phyloP scores from a whole-genome alignment of 1,140 invertebrate species.

The Acromyrmex echinatior region DNA sequence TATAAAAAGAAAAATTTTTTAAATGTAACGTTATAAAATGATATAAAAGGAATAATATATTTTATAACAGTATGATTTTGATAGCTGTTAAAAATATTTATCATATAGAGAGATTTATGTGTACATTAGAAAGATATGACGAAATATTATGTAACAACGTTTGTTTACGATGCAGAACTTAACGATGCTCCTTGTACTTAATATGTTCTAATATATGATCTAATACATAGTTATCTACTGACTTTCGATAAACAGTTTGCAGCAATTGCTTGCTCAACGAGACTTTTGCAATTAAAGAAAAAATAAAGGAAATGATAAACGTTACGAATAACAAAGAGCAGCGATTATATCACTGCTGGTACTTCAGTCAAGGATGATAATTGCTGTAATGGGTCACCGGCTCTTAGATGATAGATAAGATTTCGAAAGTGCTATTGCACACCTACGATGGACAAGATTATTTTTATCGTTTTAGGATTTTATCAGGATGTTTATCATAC shows the following conservation, averaged over 20 bases:
- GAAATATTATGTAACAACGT: neutral
- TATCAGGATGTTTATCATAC: constrained; percentile 31
- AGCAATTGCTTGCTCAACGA: neutral
- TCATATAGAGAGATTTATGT: neutral
- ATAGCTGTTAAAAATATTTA: neutral
- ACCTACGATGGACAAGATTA: constrained; percentile 4
- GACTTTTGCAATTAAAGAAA: constrained; percentile 26
- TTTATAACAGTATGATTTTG: neutral
- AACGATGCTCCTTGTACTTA: neutral
- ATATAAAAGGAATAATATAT: neutral
- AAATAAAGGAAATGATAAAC: constrained; percentile 18
- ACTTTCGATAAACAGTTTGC: neutral
- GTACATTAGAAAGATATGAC: neutral
- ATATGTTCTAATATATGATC: too few relatives aligned
- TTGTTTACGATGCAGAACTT: neutral
- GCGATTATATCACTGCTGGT: neutral
- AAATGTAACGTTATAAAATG: neutral
- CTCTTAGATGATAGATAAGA: constrained; percentile 38
- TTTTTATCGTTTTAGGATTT: constrained; percentile 11
- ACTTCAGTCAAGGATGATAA: constrained; percentile 50
- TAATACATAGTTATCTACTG: neutral
- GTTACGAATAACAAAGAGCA: neutral
- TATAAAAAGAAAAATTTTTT: too few relatives aligned
- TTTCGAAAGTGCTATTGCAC: constrained; percentile 6
- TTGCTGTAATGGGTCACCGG: constrained; percentile 20